Evolutionary conservation across 2,113 vertebrate species (phyloP), one percentile per base, ranked within the genome.

Genomic region (Brachyistius frenatus): DNA sequence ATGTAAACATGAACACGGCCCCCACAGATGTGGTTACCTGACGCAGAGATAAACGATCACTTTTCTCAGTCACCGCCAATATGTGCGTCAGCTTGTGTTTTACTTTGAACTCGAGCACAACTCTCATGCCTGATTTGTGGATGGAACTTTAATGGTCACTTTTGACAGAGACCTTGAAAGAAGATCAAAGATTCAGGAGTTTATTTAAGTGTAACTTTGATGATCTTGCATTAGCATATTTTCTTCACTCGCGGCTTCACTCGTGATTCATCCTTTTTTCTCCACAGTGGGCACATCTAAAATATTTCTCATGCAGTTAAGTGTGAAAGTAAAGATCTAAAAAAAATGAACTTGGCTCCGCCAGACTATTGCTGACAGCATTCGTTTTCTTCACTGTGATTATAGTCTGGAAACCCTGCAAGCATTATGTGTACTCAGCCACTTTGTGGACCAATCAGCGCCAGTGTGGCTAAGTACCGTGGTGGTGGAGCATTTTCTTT

Each of bases 21-120:
- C 65, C 44, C 70, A 57, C 72, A 79, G 74, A 86, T 83, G 87
- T 80, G 87, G 80, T 84, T 71, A 88, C 78, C 82, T 86, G 82
- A 85, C 68, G 50, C 80, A 76, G 30, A 87, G 75, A 86, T 73
- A 47, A 82, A 81, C 53, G 16, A 78, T 75, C 23, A 32, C 53
- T 79, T 53, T 65, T 75, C 74, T 78, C 58, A 37, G 31, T 80
- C 81, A 52, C 73, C 1, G 61, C 72, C 54, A 50, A 46, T 15
- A 9, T 68, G 52, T 74, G 63, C 62, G 13, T 78, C 79, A 78
- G 57, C 44, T n/a, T 15, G 13, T 64, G 49, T 66, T 52, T 77
- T 62, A 32, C 87, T 83, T 88, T 74, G 57, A 77, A 52, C 41
- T 36, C 1, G 2, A 53, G 47, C 5, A 5, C 41, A 15, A 13